Conservation (phyloP, 2,888 invertebrate species). For the Drosophila setosimentum region DNA sequence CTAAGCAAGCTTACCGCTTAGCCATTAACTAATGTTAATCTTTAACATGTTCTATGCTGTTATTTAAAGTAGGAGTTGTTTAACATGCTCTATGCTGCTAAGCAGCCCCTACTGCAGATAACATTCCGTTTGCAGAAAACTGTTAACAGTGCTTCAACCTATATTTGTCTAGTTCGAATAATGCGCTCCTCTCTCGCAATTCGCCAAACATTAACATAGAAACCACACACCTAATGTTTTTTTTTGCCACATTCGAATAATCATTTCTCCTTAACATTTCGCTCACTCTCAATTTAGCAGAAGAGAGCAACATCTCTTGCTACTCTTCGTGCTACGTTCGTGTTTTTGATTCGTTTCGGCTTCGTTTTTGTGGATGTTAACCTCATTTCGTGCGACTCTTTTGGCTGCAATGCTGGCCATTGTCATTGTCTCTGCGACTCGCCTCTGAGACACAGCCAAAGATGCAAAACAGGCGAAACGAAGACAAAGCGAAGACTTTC, state of each 20-base stretch:
- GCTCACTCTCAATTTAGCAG: background rate
- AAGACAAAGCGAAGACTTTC: background rate
- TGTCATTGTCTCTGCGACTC: conserved; percentile 47
- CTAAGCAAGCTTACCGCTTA: background rate
- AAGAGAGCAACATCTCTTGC: background rate
- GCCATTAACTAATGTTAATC: background rate
- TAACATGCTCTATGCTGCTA: background rate
- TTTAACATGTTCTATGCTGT: background rate
- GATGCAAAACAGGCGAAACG: conserved; percentile 4
- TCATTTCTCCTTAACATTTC: background rate
- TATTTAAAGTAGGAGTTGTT: background rate
- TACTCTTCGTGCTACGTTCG: conserved; percentile 18
- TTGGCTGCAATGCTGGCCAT: conserved; percentile 35
- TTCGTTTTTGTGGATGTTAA: conserved; percentile 65
- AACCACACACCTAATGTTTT: conserved; percentile 19
- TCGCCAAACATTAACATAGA: conserved; percentile 12
- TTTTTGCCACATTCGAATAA: conserved; percentile 24
- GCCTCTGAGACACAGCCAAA: conserved; percentile 7
- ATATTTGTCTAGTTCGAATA: no score
- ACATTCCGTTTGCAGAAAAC: background rate
- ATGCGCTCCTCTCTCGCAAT: background rate
- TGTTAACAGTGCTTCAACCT: background rate
- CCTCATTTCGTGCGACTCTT: conserved; percentile 54
- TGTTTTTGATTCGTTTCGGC: conserved; percentile 28
- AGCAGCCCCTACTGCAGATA: background rate